A percentile compares a stretch with the other conserved stretches of the same genome.
These are phyloP conservation scores for Sebastes diaconus DNA, from an alignment of 2,797 vertebrate species.

Conservation along the genomic window DNA sequence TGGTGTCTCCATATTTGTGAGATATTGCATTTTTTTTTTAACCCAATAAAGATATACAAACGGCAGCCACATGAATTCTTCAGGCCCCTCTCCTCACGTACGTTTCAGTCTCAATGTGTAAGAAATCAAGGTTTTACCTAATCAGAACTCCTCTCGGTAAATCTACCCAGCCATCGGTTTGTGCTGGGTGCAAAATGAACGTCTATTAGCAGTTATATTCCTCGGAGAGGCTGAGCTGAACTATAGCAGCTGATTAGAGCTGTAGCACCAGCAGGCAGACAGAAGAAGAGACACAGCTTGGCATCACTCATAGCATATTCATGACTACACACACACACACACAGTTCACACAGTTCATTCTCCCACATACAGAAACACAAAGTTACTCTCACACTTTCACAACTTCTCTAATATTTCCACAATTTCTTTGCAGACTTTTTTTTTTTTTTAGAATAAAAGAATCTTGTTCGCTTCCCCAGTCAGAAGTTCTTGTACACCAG, in stretches of 20 bases:
- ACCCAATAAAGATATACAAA: background rate
- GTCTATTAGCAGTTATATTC: background rate
- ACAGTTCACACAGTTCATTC: background rate
- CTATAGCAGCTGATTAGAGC: slow-evolving; percentile 33
- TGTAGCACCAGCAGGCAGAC: slow-evolving; percentile 1
- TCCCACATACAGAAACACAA: background rate
- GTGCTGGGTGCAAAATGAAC: background rate
- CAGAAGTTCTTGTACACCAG: background rate
- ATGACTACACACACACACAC: background rate
- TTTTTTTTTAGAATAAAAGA: background rate
- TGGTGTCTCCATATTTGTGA: background rate
- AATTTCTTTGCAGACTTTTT: background rate
- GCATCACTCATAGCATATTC: slow-evolving; percentile 16
- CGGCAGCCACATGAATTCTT: background rate
- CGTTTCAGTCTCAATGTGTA: background rate
- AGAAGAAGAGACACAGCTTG: slow-evolving; percentile 14
- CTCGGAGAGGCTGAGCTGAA: background rate
- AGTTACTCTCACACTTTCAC: background rate
- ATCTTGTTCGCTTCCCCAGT: background rate
- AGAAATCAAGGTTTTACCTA: background rate
- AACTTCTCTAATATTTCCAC: background rate
- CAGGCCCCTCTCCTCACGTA: background rate
- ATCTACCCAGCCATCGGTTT: background rate
- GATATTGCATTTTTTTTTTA: background rate
- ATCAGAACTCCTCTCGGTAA: background rate